Percentiles rank a stretch among this genome's conserved stretches.
phyloP scores from a whole-genome alignment of 2,797 vertebrate genomes.

The Argentina silus region DNA sequence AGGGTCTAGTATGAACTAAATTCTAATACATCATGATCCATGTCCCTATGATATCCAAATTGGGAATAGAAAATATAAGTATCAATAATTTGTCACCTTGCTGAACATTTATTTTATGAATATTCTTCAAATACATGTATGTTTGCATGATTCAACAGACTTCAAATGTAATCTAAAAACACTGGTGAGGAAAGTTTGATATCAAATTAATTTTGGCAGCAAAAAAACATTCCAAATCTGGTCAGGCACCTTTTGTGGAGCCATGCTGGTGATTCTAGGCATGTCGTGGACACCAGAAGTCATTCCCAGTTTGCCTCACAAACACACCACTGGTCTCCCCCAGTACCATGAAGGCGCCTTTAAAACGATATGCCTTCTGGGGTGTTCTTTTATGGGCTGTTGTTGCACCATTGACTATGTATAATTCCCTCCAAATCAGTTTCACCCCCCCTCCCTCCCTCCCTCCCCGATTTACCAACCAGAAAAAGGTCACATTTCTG shows the following conservation, averaged over 20 bases:
- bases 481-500: conserved; percentile 84
- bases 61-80: background rate
- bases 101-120: background rate
- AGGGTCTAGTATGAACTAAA: too few relatives aligned
- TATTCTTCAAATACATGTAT: background rate
- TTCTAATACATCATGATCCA: background rate
- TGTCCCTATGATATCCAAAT: background rate
- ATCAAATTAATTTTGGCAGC: conserved; percentile 63
- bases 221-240: conserved; percentile 64
- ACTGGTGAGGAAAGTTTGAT: conserved; percentile 43
- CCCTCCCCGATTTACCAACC: conserved; percentile 69
- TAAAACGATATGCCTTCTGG: conserved; percentile 77
- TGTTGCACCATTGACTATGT: conserved; percentile 71
- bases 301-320: conserved; percentile 74
- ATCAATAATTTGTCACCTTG: too few relatives aligned
- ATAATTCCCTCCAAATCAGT: conserved; percentile 76
- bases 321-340: conserved; percentile 62
- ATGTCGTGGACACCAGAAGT: conserved; percentile 68
- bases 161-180: background rate
- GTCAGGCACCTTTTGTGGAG: conserved; percentile 65
- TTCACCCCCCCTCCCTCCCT: conserved; percentile 52
- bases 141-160: background rate
- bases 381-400: conserved; percentile 63
- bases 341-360: conserved; percentile 62
- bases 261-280: conserved; percentile 65